Percentiles rank a stretch among this genome's conserved stretches.
Evolutionary conservation across 1,140 invertebrate species (phyloP).

Genomic region (Zophobas atratus): DNA sequence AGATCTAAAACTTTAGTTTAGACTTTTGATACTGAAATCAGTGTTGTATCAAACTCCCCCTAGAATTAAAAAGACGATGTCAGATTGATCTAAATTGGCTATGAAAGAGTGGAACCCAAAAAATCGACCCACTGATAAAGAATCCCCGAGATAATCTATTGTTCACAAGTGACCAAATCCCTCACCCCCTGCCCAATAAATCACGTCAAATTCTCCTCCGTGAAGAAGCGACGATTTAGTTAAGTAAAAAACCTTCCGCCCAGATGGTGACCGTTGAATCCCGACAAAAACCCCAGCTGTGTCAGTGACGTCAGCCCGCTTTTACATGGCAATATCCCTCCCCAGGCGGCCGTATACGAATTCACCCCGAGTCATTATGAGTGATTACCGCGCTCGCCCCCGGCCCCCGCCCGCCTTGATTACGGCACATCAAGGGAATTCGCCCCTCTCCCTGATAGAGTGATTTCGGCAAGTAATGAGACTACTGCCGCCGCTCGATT

Average conservation of each 20-base stretch:
- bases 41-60: too few relatives aligned
- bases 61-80: too few relatives aligned
- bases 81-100: too few relatives aligned
- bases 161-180: not conserved
- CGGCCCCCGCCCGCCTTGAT: constrained; percentile 8
- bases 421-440: constrained; percentile 41
- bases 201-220: not conserved
- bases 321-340: constrained; percentile 33
- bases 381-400: constrained; percentile 32
- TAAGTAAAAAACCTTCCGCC: not conserved
- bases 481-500: constrained; percentile 17
- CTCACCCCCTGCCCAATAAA: not conserved
- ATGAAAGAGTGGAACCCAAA: too few relatives aligned
- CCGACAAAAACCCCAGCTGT: constrained; percentile 12
- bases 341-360: constrained; percentile 28
- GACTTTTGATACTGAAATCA: too few relatives aligned
- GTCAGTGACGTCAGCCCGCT: constrained; percentile 20
- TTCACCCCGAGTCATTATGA: constrained; percentile 42
- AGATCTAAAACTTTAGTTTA: too few relatives aligned
- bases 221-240: not conserved
- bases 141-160: not conserved
- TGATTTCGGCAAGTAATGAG: constrained; percentile 28
- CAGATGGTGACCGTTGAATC: constrained; percentile 4
- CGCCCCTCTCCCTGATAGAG: constrained; percentile 16
- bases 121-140: too few relatives aligned